Base-by-base conservation (phyloP, 1,140 invertebrate genomes). In the Trichonephila inaurata region DNA sequence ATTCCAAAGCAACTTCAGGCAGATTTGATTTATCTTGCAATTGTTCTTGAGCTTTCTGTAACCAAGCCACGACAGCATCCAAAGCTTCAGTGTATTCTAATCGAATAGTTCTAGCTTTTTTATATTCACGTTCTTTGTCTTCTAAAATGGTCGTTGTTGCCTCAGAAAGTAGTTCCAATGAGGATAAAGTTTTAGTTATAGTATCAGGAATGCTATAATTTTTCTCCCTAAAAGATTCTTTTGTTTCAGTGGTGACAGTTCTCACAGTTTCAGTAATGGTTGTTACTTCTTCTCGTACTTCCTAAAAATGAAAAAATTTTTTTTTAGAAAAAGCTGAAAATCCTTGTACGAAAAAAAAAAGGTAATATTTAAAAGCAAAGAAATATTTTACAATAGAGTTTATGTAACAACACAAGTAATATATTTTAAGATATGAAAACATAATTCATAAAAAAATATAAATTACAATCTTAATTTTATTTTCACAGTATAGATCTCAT, bases 101-200 rank as follows among this genome's bases (percentile, higher is more conserved):
- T 28, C 98, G 96, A 87, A 97, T 97, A 24, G 98, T 98, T 94
- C 97, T 97, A 12, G 98, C 98, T 83, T 98, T 97, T 95, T 98
- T 98, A 95, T 98, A 97, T 95, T 98, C 98, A 58, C 91, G 97
- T 94, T 98, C 97, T 95, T 98, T 98, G 95, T 98, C 98, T 95
- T 98, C 98, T 97, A 98, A 98, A 14, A 97, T 97, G 94, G 97
- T 97, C 62, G 96, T 96, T 24, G 98, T 96, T 87, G 97, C 97
- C 95, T 99, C 98, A 51, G 97, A 97, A n/a, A 97, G 96, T 77
- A 99, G 89, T 94, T 96, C 96, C 83, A 96, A 94, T 93, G 94
- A 95, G 21, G 96, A 96, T 12, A 96, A 94, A 93, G 95, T 94
- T 77, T 96, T 81, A 21, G 85, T 96, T 86, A 98, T 96, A 96